Percentiles rank a stretch among this genome's conserved stretches.
These are phyloP conservation scores for Stenodera caucasica DNA, from an alignment of 2,888 invertebrate species.

Conservation along the genomic window DNA sequence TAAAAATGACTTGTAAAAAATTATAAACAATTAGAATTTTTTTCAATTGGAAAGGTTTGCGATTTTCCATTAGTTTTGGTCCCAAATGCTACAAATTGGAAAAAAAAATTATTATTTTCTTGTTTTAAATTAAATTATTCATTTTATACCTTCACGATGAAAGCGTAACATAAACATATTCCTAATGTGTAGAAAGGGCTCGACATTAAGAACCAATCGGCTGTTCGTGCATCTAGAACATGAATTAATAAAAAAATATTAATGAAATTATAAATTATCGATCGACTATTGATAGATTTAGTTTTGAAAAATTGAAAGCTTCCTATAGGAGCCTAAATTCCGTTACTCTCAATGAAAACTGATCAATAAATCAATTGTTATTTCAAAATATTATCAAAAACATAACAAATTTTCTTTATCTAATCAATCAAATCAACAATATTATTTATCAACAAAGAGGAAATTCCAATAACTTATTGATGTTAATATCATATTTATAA, in stretches of 20 bases:
- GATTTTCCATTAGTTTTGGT: constrained; percentile 87
- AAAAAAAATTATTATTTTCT: constrained; percentile 26
- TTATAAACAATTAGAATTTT: constrained; percentile 66
- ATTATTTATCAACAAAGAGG: too few relatives aligned
- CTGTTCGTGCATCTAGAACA: constrained; percentile 76
- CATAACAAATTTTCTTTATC: too few relatives aligned
- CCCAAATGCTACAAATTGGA: constrained; percentile 69
- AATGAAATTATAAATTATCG: background rate
- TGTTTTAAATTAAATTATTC: background rate
- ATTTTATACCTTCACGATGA: constrained; percentile 76
- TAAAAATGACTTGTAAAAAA: constrained; percentile 85
- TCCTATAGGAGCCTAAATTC: too few relatives aligned
- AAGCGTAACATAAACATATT: constrained; percentile 87
- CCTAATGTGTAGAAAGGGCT: constrained; percentile 89
- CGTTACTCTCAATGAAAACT: too few relatives aligned
- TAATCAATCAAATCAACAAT: too few relatives aligned
- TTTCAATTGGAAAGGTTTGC: constrained; percentile 80
- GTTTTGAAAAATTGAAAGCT: constrained; percentile 2
- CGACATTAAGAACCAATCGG: constrained; percentile 91
- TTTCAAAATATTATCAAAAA: too few relatives aligned
- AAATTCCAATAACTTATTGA: too few relatives aligned
- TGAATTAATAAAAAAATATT: background rate
- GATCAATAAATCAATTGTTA: background rate
- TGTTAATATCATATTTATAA: too few relatives aligned
- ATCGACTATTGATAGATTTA: background rate